Evolutionary conservation across 2,797 vertebrate genomes (phyloP).

Genomic region (Falco berigora): DNA sequence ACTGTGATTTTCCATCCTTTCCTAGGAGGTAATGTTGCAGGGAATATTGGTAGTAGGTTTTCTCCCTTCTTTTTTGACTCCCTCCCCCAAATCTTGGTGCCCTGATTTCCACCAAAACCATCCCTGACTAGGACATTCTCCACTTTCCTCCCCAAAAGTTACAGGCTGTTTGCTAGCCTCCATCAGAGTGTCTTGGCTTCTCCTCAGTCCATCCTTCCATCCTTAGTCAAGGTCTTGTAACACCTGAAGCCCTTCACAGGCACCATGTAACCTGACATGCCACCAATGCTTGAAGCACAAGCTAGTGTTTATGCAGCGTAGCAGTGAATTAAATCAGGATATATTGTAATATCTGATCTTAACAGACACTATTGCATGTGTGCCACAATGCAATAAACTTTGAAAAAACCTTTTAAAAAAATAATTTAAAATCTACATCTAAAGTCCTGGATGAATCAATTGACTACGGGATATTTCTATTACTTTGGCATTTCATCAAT

Average conservation of each 20-base stretch:
- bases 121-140: not conserved
- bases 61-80: not conserved
- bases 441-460: not conserved
- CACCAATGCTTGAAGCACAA: not conserved
- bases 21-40: not conserved
- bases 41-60: not conserved
- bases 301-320: not conserved
- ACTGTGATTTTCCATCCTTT: not conserved
- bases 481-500: conserved; percentile 7
- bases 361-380: not conserved
- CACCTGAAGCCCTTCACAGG: not conserved
- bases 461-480: not conserved
- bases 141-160: not conserved
- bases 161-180: not conserved
- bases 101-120: not conserved
- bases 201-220: not conserved
- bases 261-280: not conserved
- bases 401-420: not conserved
- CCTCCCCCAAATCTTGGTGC: not conserved
- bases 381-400: not conserved
- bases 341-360: not conserved
- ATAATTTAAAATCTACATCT: not conserved
- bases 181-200: not conserved
- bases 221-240: not conserved
- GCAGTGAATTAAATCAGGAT: not conserved